A percentile compares a stretch with the other conserved stretches of the same genome.
Conservation (phyloP, 2,113 vertebrate species). For the Podarcis cretensis region DNA sequence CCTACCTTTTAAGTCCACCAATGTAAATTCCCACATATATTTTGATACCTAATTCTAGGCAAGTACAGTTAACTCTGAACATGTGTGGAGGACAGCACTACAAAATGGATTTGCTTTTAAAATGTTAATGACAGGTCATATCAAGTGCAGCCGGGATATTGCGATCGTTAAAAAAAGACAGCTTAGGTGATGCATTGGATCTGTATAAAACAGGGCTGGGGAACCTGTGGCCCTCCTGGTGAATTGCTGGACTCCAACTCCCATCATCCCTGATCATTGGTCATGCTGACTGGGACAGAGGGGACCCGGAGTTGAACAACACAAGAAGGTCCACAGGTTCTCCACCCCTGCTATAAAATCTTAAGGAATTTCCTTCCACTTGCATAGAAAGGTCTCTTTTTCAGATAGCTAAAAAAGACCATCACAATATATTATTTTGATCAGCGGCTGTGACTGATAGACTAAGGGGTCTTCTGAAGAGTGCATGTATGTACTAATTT, state of each 20-base stretch:
- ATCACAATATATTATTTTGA: too few relatives aligned
- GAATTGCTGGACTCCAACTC: not conserved
- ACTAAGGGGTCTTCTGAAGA: too few relatives aligned
- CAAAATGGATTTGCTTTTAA: not conserved
- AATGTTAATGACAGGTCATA: not conserved
- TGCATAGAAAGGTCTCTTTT: not conserved
- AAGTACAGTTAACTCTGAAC: not conserved
- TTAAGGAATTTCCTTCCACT: not conserved
- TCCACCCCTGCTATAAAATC: not conserved
- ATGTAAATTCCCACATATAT: not conserved
- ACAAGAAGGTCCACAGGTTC: not conserved
- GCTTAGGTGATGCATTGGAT: not conserved
- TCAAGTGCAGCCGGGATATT: not conserved
- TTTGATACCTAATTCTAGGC: not conserved
- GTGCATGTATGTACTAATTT: too few relatives aligned
- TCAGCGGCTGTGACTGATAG: too few relatives aligned
- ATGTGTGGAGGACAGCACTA: not conserved
- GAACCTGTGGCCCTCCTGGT: not conserved
- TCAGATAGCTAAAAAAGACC: not conserved
- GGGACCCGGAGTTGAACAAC: not conserved
- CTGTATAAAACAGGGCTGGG: not conserved
- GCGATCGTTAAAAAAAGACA: not conserved
- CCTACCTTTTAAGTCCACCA: not conserved
- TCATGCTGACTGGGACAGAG: not conserved
- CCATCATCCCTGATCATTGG: not conserved